Base-by-base conservation (phyloP, 2,113 vertebrate species). In the Upupa epops region DNA sequence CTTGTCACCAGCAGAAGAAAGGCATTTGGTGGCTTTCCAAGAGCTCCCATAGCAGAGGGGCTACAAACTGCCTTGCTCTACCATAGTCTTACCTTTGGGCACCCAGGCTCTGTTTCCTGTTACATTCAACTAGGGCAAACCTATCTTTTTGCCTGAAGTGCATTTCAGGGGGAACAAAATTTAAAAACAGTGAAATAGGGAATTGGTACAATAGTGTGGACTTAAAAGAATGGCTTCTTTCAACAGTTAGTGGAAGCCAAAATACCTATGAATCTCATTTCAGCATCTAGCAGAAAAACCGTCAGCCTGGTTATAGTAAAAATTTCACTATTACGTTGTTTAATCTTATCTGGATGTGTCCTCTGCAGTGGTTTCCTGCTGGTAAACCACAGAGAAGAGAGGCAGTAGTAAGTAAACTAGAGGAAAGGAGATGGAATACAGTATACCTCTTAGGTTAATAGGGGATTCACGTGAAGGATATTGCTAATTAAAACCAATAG, bases 361-460 rank as follows among this genome's bases (percentile, higher is more conserved):
- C 79, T 68, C 72, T 94, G 80, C 82, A 72, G 93, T 89, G 94
- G 89, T 94, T 97, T 97, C 96, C 97, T 84, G 60, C 91, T 96
- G 96, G 90, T 91, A 95, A 97, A 83, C 96, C 95, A 94, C 94
- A 75, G 94, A 90, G 94, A 88, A 74, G 80, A 64, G 77, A 79
- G 87, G 86, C 81, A 84, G 71, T 70, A 81, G 88, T 92, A 80
- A 81, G 90, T 93, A 89, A 95, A 80, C 75, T 83, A 80, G 79
- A 86, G 90, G 81, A 78, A 96, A 88, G 40, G 88, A 95, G 72
- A 85, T 88, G 90, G 85, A 91, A 84, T 77, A 72, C 15, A 79
- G 82, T n/a, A 32, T 75, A 15, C 70, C 79, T 36, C 87, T 86
- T 89, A 51, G 87, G 65, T 87, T 93, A 86, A 73, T 46, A 73